phyloP scores from a whole-genome alignment of 2,113 vertebrate species.

The Monopterus albus region DNA sequence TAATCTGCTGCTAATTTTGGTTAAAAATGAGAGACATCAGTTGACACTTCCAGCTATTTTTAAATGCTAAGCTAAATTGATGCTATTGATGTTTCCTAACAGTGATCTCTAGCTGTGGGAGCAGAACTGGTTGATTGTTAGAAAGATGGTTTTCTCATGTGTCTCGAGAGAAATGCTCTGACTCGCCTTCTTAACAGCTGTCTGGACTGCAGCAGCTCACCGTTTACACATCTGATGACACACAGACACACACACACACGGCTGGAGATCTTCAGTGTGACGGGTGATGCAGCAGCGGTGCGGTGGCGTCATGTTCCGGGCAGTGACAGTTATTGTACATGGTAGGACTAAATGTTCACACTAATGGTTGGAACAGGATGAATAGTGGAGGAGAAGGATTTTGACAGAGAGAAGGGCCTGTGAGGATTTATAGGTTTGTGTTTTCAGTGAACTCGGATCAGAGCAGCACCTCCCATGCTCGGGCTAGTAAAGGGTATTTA shows the following conservation, averaged over 20 bases:
- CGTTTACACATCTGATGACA: slow-evolving; percentile 35
- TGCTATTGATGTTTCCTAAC: no score
- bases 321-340: neutral
- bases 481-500: no score
- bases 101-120: no score
- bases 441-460: neutral
- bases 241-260: neutral
- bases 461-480: neutral
- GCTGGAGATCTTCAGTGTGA: neutral
- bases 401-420: neutral
- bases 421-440: neutral
- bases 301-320: neutral
- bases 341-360: neutral
- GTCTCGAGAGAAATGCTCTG: neutral
- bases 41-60: no score
- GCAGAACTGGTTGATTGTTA: neutral
- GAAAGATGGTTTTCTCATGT: slow-evolving; percentile 1
- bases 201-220: slow-evolving; percentile 14
- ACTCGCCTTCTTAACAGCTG: slow-evolving; percentile 13
- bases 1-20: no score
- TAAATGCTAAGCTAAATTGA: no score
- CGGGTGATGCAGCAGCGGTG: neutral
- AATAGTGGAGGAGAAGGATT: neutral
- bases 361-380: slow-evolving; percentile 3
- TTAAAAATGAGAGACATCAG: no score